phyloP scores from a whole-genome alignment of 2,797 vertebrate species.

The Rhinella marina region DNA sequence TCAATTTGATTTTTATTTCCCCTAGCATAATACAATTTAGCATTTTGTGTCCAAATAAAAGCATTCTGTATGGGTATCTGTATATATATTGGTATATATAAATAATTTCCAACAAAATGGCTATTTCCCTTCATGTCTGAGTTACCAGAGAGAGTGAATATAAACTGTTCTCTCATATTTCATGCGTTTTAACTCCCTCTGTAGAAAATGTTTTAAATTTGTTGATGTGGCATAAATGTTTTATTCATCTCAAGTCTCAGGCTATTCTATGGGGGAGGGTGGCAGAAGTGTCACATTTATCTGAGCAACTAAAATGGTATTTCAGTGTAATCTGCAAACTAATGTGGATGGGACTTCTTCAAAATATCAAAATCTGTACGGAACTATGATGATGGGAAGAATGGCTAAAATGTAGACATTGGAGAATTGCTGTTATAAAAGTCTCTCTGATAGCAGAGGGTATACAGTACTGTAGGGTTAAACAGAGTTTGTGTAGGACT shows the following conservation, averaged over 20 bases:
- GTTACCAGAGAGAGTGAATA: constrained; percentile 2
- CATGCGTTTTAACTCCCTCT: constrained; percentile 21
- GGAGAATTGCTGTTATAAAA: not conserved
- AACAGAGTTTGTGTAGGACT: no score
- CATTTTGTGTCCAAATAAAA: constrained; percentile 38
- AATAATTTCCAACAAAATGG: constrained; percentile 37
- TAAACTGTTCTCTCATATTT: not conserved
- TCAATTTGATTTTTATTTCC: constrained; percentile 56
- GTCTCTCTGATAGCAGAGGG: no score
- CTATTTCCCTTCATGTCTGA: constrained; percentile 43
- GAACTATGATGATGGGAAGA: not conserved
- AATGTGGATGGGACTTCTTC: not conserved
- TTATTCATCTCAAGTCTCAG: not conserved
- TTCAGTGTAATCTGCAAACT: not conserved
- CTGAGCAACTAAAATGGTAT: not conserved
- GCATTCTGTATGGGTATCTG: constrained; percentile 21
- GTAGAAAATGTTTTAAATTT: not conserved
- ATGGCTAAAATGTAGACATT: not conserved
- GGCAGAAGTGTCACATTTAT: constrained; percentile 1
- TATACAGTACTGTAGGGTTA: no score
- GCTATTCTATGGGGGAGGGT: not conserved
- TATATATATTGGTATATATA: constrained; percentile 11
- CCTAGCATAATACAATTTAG: constrained; percentile 51
- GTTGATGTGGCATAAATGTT: not conserved
- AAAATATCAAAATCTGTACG: not conserved